Base-by-base conservation (phyloP, 1,140 invertebrate genomes). In the Drosophila kohkoa region DNA sequence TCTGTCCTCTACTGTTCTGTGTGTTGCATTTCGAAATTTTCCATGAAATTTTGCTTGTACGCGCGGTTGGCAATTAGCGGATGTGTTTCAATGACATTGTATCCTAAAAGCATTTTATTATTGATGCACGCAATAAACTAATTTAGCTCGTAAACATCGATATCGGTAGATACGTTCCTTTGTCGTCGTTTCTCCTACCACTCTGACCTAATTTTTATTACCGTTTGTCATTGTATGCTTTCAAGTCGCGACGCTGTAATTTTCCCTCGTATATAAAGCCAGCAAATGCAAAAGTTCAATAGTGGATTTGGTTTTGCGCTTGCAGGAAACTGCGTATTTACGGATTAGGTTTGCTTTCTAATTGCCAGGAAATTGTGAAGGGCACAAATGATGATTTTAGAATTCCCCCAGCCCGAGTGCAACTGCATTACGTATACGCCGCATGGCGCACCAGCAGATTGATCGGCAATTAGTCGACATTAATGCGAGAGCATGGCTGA, bases 111-210 rank as follows among this genome's bases (percentile, higher is more conserved):
- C 60, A 30, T 79, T 79, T 73, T 55, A 64, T 70, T 87, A 75
- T 87, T 71, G 58, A 66, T 83, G 59, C 82, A 86, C 79, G 79
- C 82, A 69, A 80, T 88, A 79, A 82, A 73, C 76, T 62, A 87
- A 87, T 88, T 88, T 87, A 51, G 25, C 35, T 25, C 20, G 13
- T 6, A 54, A 43, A 3, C 35, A 35, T 66, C 52, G 30, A 49
- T 49, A 48, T 30, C 51, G 28, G 13, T n/a, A 4, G 46, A 49
- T 10, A 8, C 10, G 20, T 38, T 38, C 6, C 35, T 38, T 38
- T 38, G 35, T 38, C 8, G 7, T 38, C 51, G 15, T 48, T 41
- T 15, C 54, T 62, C 51, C 72, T 55, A 59, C 59, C 52, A 28
- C 46, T 32, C 4, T n/a, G 6, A 30, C 7, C 43, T 16, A 49